Evolutionary conservation across 2,888 invertebrate genomes (phyloP), one percentile per base, ranked within the genome.

Genomic region (Sinopyrophorus schimmeli): DNA sequence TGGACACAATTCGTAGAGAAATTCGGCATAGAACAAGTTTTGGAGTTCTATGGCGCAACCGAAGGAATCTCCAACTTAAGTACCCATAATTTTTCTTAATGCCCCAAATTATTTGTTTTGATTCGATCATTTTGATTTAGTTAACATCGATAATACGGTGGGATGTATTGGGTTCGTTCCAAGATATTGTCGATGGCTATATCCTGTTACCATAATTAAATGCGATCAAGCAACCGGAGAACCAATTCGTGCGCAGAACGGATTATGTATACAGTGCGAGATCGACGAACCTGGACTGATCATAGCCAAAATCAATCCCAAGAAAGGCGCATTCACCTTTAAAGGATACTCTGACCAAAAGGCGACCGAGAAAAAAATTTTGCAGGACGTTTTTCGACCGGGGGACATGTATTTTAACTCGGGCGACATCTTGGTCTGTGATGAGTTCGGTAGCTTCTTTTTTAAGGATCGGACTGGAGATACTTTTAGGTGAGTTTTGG

Each of bases 1-100:
- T 98, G 98, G 98, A 80, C 83, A 54, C 81, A 87, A 63, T 95
- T 98, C 67, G 84, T 88, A 1, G 81, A 87, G 42, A 81, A 86
- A 38, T 89, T 88, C 50, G 59, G 65, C 1, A 67, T 78, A 15
- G 54, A 62, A 26, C 54, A 69, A 61, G 87, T 98, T 61, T 89
- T 87, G 42, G 98, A 98, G 75, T 84, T 97, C 63, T 98, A 98
- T 71, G 98, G 96, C 9, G 91, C 96, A 1, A 98, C 97, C 0
- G 98, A 98, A 76, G 95, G 97, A 66, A 97, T 96, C 74, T 90
- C 94, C 2, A 96, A 92, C 76, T 84, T 97, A 54, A 81, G 87
- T 87, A 73, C 79, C 92, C 92, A 0, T 74, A 80, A 61, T 75
- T 81, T 63, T 74, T 74, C 0, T 68, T n/a, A n/a, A n/a, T n/a